Conservation (phyloP, 2,888 invertebrate species). For the Cordilura impudica region DNA sequence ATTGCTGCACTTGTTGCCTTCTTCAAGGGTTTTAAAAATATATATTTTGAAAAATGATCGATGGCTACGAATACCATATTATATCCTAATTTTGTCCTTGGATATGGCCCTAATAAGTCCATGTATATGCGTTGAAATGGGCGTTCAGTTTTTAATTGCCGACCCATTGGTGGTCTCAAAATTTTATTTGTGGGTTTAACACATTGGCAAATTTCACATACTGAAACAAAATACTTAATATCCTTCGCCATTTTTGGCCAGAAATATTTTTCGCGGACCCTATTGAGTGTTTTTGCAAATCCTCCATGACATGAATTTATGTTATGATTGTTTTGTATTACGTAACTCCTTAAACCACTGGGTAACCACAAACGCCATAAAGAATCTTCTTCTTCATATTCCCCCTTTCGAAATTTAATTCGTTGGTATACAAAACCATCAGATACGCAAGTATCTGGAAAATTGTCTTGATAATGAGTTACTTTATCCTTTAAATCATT, state of each 20-base stretch:
- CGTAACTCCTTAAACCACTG: neutral
- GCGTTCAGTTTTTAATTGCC: slow-evolving; percentile 3
- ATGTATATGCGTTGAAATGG: too few relatives aligned
- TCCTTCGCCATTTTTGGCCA: slow-evolving; percentile 33
- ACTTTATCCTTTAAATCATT: neutral
- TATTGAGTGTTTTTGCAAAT: slow-evolving; percentile 41
- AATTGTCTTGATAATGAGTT: neutral
- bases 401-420: neutral
- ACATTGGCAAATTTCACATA: neutral
- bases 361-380: slow-evolving; percentile 50
- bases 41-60: slow-evolving; percentile 47
- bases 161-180: slow-evolving; percentile 10
- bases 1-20: slow-evolving; percentile 23
- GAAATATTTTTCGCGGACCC: slow-evolving; percentile 3
- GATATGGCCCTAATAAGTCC: slow-evolving; percentile 55
- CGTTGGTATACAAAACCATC: slow-evolving; percentile 27
- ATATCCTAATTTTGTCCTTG: slow-evolving; percentile 21
- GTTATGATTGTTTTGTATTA: slow-evolving; percentile 18
- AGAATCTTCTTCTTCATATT: neutral
- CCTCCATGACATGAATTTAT: slow-evolving; percentile 37
- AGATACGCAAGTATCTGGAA: slow-evolving; percentile 1
- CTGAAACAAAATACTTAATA: neutral
- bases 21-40: slow-evolving; percentile 22
- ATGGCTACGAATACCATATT: slow-evolving; percentile 28
- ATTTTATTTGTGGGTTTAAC: neutral